Evolutionary conservation across 2,888 invertebrate genomes (phyloP), one percentile per base, ranked within the genome.

Genomic region (Hyppa rectilinea): DNA sequence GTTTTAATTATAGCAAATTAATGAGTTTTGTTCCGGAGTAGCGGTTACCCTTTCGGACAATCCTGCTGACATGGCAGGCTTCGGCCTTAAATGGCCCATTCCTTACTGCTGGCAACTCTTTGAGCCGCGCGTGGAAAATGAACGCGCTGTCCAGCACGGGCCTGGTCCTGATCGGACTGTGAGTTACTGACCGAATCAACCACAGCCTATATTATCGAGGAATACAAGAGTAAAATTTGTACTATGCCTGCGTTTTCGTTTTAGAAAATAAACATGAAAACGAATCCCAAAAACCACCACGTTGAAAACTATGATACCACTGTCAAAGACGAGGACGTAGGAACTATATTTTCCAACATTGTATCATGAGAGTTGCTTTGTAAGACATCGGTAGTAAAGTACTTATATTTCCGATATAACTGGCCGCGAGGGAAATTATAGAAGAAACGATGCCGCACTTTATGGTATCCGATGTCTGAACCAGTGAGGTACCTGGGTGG

Each of bases 381-480:
- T 56, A 45, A 62, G 56, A n/a, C 40, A 55, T 20, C 20, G 64
- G 62, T 23, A 65, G 62, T 66, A 76, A 80, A 80, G 50, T n/a
- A n/a, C n/a, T n/a, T 78, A 78, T 70, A 78, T 68, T 71, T 73
- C 64, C 73, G 60, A 83, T 83, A 73, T 71, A 82, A 80, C 78
- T 65, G 78, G 75, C 75, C 83, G 26, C 83, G 40, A 23, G 83
- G 83, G 83, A 84, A 84, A 84, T 84, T 81, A 84, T 56, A 62
- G 63, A 72, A 76, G 78, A 69, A 70, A 67, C 68, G 75, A 65
- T 76, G 53, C 63, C 49, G 49, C 65, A 55, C 43, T 79, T 73
- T 75, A 71, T 68, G 59, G 40, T 62, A 53, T 40, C 47, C 63
- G 9, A 63, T 73, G 56, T 73, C 55, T 52, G 45, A 50, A 29